phyloP scores from a whole-genome alignment of 1,140 invertebrate species.

The Sinella curviseta region DNA sequence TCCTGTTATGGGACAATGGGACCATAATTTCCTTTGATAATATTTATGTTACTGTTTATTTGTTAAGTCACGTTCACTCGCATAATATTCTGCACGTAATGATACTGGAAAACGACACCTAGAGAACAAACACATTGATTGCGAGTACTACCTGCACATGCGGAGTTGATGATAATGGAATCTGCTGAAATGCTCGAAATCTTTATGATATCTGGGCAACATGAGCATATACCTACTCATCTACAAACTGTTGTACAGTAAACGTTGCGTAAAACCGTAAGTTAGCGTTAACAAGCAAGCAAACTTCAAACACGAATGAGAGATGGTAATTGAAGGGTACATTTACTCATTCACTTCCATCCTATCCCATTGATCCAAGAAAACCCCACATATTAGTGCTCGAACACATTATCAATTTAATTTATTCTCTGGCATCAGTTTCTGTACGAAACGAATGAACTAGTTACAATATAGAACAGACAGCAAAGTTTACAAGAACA shows the following conservation, averaged over 20 bases:
- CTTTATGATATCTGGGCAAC: no score
- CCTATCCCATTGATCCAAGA: neutral
- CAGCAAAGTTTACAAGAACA: neutral
- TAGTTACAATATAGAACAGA: neutral
- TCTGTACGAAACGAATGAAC: neutral
- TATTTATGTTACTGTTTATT: constrained; percentile 9
- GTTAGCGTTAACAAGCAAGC: neutral
- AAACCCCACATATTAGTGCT: constrained; percentile 20
- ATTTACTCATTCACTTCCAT: neutral
- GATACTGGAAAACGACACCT: neutral
- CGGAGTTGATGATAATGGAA: no score
- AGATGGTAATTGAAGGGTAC: constrained; percentile 18
- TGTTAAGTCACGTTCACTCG: neutral
- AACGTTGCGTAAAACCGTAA: neutral
- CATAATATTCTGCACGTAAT: neutral
- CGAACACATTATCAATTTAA: constrained; percentile 23
- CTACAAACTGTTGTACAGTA: no score
- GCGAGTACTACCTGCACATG: no score
- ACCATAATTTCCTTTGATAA: constrained; percentile 8
- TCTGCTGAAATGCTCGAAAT: no score
- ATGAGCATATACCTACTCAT: no score
- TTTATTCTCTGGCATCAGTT: neutral
- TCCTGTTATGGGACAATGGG: no score
- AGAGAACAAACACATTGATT: no score
- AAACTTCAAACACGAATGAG: neutral